Base-by-base conservation (phyloP, 2,797 vertebrate genomes). In the Sebastes oblongus region DNA sequence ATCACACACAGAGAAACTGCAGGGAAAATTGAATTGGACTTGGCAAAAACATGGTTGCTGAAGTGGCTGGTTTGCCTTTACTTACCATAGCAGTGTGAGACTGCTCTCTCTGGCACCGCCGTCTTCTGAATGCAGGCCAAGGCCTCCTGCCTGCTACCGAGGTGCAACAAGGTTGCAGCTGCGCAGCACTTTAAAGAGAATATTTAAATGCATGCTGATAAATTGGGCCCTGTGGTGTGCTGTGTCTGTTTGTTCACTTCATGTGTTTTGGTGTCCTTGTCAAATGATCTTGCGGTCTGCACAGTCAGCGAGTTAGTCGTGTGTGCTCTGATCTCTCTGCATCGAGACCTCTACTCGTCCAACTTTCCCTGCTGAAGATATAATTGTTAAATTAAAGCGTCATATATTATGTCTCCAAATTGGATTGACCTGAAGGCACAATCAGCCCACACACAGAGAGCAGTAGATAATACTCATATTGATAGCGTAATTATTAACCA, bases 151-250 rank as follows among this genome's bases (percentile, higher is more conserved):
- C 66, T 90, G 70, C 75, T 83, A 58, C 72, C 11, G 29, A 87
- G 81, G 80, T 79, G 75, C 84, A 82, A 71, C 85, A 82, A 84
- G 86, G 85, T 78, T 88, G 85, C 83, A 86, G 78, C 83, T 77
- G 77, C 29, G 79, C 76, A 80, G 71, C 81, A 80, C 85, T 91
- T 87, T 88, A 85, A 88, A 91, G 86, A 81, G 86, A 92, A 89
- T 89, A 88, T 91, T 86, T 82, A 93, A 89, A 93, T 78, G 66
- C 72, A 20, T 81, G 84, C 77, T 75, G 84, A 83, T 90, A 83
- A 90, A 92, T 89, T 85, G 84, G 76, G 83, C 74, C 86, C 87
- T 82, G 72, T 75, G 74, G 90, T 86, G 84, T 67, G 61, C 36
- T 56, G 60, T 65, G 59, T 70, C 70, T 85, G 78, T 87, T 72